Percentiles rank a stretch among this genome's conserved stretches.
Evolutionary conservation across 2,888 invertebrate species (phyloP).

Genomic region (Caenorhabditis wallacei): DNA sequence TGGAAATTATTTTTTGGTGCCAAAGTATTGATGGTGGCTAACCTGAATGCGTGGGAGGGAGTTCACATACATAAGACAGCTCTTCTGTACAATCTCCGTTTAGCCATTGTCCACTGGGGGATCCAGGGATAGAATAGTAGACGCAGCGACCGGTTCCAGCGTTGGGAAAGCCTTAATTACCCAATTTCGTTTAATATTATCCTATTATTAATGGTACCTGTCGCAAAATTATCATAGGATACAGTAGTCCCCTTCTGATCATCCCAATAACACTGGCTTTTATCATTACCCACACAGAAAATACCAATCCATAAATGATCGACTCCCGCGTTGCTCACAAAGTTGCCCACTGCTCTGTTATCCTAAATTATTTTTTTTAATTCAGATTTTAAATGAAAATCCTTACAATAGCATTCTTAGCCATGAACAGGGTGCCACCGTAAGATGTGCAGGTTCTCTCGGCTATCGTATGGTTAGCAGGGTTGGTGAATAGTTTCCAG

Average conservation of each 20-base stretch:
- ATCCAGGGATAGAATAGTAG: constrained; percentile 1
- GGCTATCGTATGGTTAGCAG: neutral
- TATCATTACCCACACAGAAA: neutral
- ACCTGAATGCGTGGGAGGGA: constrained; percentile 3
- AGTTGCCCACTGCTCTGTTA: neutral
- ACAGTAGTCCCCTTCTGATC: neutral
- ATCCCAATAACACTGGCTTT: constrained; percentile 6
- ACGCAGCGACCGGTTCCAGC: constrained; percentile 5
- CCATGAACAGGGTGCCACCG: constrained; percentile 13
- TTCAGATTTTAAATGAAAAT: neutral
- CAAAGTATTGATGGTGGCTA: neutral
- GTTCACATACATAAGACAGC: constrained; percentile 3
- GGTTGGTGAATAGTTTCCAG: neutral
- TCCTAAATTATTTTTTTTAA: neutral
- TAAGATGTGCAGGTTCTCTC: neutral
- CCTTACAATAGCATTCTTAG: constrained; percentile 10
- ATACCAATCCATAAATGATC: neutral
- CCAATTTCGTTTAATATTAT: no score
- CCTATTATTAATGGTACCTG: no score
- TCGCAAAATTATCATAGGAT: neutral
- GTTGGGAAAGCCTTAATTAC: no score
- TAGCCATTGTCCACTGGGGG: constrained; percentile 6
- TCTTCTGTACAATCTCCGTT: neutral
- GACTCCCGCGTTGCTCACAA: neutral
- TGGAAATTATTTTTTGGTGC: neutral